Base-by-base conservation (phyloP, 2,888 invertebrate genomes). In the Hypercompe scribonia region DNA sequence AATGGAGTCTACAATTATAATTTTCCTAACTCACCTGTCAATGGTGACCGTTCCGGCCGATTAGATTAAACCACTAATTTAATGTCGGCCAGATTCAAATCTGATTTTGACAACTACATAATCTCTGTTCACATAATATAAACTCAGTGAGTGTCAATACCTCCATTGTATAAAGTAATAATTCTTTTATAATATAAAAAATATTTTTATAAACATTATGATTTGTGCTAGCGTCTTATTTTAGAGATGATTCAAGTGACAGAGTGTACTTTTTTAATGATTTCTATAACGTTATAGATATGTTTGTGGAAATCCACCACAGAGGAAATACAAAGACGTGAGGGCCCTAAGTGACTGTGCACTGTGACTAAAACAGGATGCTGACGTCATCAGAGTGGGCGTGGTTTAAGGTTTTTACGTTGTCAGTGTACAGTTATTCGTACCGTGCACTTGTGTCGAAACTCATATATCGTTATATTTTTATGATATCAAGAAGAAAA, bases 11-110 rank as follows among this genome's bases (percentile, higher is more conserved):
- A 46, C 50, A 33, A 67, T 67, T 46, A 50, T 50, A 75, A 78
- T 58, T 28, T 50, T 54, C 65, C 76, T 58, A 74, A 68, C 71
- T 73, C 75, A 78, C 71, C 77, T 77, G 83, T 78, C 75, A 81
- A 74, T 83, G 68, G 58, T 69, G 46, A 73, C 64, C 58, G 69
- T 76, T 65, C 67, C 24, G 69, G 68, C 61, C 66, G 72, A 83
- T 78, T 83, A 74, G 78, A 77, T 83, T 72, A 78, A 72, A 79
- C 79, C 82, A 74, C 81, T 75, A 81, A 84, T 83, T 82, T 78
- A 77, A 78, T 79, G 72, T 70, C 72, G 68, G 72, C 28, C 70
- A 50, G 63, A 70, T 68, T 75, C 39, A 78, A 81, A 83, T 83
- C 67, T 71, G 39, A 75, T 79, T 82, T 82, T 71, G 64, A 70